phyloP scores from a whole-genome alignment of 2,888 invertebrate species.

The Ceratothoa steindachneri region DNA sequence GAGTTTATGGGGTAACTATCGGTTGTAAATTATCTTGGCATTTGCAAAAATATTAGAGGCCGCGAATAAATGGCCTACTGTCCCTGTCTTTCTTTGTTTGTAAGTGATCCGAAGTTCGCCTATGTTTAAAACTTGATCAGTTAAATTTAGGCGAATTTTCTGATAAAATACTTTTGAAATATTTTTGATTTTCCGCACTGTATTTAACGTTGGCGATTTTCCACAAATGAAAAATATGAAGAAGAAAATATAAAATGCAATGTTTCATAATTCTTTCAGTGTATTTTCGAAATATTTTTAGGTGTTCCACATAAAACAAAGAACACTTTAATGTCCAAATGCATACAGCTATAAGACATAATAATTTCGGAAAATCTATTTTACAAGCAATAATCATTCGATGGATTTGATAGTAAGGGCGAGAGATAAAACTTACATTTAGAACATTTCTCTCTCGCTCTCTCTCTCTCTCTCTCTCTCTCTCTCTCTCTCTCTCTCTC shows the following conservation, averaged over 20 bases:
- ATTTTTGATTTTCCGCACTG: too few species aligned
- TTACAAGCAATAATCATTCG: slow-evolving; percentile 11
- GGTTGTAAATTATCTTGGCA: background rate
- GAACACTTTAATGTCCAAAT: slow-evolving; percentile 4
- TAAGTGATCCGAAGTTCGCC: too few species aligned
- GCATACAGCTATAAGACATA: background rate
- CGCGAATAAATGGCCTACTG: too few species aligned
- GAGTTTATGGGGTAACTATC: background rate
- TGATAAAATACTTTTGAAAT: too few species aligned
- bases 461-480: background rate
- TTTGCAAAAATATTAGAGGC: background rate
- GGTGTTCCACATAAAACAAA: background rate
- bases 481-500: slow-evolving; percentile 4
- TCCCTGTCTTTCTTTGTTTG: too few species aligned
- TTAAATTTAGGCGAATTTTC: too few species aligned
- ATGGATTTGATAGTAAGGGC: slow-evolving; percentile 2
- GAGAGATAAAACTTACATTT: slow-evolving; percentile 7
- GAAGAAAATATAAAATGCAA: background rate
- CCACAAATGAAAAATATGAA: background rate
- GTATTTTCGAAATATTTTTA: background rate
- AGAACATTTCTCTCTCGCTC: too few species aligned
- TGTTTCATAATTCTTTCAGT: background rate
- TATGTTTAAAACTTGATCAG: too few species aligned
- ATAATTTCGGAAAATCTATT: slow-evolving; percentile 8
- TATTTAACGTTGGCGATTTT: too few species aligned